Base-by-base conservation (phyloP, 2,888 invertebrate genomes). In the Tetheella fluctuosa region DNA sequence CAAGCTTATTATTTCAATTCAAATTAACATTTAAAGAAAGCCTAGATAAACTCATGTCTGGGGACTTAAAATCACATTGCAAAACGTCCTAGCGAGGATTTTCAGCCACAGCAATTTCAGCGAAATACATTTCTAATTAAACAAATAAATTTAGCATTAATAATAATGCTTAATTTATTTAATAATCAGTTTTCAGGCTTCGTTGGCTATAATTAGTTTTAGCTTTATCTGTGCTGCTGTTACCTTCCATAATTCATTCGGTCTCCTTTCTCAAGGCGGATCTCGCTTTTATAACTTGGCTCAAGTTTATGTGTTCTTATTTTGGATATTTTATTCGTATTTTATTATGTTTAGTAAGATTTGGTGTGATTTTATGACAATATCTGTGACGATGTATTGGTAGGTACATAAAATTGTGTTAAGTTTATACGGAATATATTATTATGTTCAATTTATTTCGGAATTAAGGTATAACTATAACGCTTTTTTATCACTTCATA, bases 121-220 rank as follows among this genome's bases (percentile, higher is more conserved):
- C 48, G 10, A n/a, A 37, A 34, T 3, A 1, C 20, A 7, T 48
- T 55, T 53, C 23, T 55, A 55, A 55, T 55, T 55, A 55, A 34
- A 13, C n/a, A 23, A 25, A 23, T 10, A 75, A 75, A 74, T 75
- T 73, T 73, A 70, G 66, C 68, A 66, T 71, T 73, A 74, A 71
- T 74, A 75, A n/a, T n/a, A 73, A 71, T 70, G 71, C 70, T n/a
- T n/a, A 67, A 68, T n/a, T n/a, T n/a, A n/a, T n/a, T n/a, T n/a
- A 73, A 74, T 75, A 63, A 73, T 70, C 70, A 74, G 76, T 75
- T 74, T 74, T 64, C 67, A 67, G 64, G 66, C 71, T 66, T 67
- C 65, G 57, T 62, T 61, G 62, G 61, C 64, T 66, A 67, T 74
- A 74, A 75, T 74, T 74, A 74, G 69, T 71, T 17, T 54, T 20